These are phyloP conservation scores for Venustoraphidia nigricollis DNA, from an alignment of 2,888 invertebrate species.

Conservation along the genomic window DNA sequence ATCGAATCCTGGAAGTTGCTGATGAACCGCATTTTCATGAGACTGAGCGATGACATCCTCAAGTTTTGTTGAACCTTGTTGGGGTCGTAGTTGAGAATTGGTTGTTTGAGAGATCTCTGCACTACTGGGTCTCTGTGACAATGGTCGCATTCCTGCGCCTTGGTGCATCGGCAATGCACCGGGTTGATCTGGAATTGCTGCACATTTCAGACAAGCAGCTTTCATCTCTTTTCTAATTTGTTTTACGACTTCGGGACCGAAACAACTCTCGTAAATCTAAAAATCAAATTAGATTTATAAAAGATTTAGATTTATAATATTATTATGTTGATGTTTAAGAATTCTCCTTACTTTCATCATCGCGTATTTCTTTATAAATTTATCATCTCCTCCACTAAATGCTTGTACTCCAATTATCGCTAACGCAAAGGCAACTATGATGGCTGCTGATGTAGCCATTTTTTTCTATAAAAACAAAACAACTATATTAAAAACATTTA, in stretches of 20 bases:
- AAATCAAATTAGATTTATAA: neutral
- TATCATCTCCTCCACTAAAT: conserved; percentile 43
- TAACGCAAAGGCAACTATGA: neutral
- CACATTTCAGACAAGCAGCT: conserved; percentile 47
- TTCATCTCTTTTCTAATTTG: conserved; percentile 53
- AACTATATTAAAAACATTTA: no score
- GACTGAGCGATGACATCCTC: neutral
- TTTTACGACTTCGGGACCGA: conserved; percentile 48
- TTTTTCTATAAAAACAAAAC: no score
- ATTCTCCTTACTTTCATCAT: conserved; percentile 45
- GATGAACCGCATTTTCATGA: conserved; percentile 18
- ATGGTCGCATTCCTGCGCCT: neutral
- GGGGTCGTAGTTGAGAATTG: no score
- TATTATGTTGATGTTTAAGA: neutral
- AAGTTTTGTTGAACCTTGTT: no score
- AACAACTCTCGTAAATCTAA: conserved; percentile 57
- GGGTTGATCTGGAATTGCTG: conserved; percentile 31
- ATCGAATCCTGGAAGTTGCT: conserved; percentile 22
- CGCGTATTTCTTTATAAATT: conserved; percentile 53
- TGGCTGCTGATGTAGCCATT: no score
- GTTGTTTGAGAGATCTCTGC: no score
- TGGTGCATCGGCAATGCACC: neutral
- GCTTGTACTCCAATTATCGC: conserved; percentile 24
- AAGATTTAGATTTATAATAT: neutral
- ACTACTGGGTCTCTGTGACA: no score